Evolutionary conservation across 1,140 invertebrate genomes (phyloP).

Genomic region (Drosophila watanabei): DNA sequence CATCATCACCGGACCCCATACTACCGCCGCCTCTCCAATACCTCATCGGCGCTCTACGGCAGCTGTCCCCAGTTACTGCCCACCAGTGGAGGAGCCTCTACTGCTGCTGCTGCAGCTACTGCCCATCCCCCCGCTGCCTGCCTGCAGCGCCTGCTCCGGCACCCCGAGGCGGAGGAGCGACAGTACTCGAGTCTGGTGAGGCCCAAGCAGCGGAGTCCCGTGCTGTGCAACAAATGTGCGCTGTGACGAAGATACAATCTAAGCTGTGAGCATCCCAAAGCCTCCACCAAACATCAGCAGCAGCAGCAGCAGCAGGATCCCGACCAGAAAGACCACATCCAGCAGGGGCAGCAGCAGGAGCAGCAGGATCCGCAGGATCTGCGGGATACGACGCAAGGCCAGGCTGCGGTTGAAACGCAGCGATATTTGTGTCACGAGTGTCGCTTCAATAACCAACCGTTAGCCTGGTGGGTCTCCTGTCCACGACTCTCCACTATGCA

Average conservation of each 20-base stretch:
- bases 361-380: constrained; percentile 2
- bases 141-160: constrained; percentile 26
- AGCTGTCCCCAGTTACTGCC: constrained; percentile 76
- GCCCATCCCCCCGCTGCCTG: constrained; percentile 22
- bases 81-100: constrained; percentile 27
- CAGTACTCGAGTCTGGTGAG: constrained; percentile 68
- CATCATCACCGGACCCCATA: constrained; percentile 65
- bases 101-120: constrained; percentile 7
- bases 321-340: background rate
- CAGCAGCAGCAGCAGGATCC: constrained; percentile 2
- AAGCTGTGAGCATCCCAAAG: constrained; percentile 78
- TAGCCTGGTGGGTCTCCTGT: constrained; percentile 84
- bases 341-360: background rate
- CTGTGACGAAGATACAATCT: constrained; percentile 85
- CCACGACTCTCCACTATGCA: constrained; percentile 74
- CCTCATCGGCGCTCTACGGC: constrained; percentile 79
- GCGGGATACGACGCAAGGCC: constrained; percentile 7
- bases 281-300: constrained; percentile 5
- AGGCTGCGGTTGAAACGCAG: constrained; percentile 27
- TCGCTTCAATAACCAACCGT: constrained; percentile 80
- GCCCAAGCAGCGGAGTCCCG: constrained; percentile 59
- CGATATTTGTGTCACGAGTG: constrained; percentile 77
- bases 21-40: constrained; percentile 80
- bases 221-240: constrained; percentile 82
- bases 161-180: constrained; percentile 28